These are phyloP conservation scores for Troglohyphantes excavatus DNA, from an alignment of 2,888 invertebrate species.

Conservation along the genomic window DNA sequence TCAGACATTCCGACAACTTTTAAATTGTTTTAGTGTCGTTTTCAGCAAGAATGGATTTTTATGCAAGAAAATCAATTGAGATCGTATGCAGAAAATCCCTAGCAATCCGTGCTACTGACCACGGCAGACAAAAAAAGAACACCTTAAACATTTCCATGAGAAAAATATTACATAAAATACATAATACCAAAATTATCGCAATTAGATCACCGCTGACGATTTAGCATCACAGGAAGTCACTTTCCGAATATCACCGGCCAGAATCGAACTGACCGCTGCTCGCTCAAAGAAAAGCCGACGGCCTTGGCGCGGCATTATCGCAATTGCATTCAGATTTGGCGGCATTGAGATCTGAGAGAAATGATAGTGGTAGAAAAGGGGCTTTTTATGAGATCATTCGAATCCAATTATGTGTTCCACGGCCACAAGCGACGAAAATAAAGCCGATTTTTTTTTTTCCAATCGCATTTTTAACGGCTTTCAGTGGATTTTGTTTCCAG, in stretches of 20 bases:
- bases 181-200: not conserved
- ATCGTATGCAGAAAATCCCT: too few relatives aligned
- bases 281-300: conserved; percentile 1
- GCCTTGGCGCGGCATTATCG: not conserved
- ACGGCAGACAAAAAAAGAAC: too few relatives aligned
- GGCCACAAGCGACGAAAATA: not conserved
- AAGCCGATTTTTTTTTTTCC: not conserved
- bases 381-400: not conserved
- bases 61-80: too few relatives aligned
- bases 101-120: too few relatives aligned
- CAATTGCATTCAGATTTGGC: conserved; percentile 4
- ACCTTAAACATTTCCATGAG: too few relatives aligned
- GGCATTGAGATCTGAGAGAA: not conserved
- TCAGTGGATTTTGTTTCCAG: too few relatives aligned
- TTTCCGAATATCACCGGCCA: not conserved
- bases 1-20: too few relatives aligned
- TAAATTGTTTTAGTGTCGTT: too few relatives aligned
- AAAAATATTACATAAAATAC: not conserved
- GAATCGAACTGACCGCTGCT: conserved; percentile 4
- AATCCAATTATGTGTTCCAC: not conserved
- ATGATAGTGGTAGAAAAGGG: not conserved
- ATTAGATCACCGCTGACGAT: not conserved
- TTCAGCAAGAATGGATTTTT: too few relatives aligned
- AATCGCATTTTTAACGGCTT: too few relatives aligned
- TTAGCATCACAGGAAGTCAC: not conserved